Evolutionary conservation across 2,888 invertebrate genomes (phyloP).

Genomic region (Leucoptera coffeella): DNA sequence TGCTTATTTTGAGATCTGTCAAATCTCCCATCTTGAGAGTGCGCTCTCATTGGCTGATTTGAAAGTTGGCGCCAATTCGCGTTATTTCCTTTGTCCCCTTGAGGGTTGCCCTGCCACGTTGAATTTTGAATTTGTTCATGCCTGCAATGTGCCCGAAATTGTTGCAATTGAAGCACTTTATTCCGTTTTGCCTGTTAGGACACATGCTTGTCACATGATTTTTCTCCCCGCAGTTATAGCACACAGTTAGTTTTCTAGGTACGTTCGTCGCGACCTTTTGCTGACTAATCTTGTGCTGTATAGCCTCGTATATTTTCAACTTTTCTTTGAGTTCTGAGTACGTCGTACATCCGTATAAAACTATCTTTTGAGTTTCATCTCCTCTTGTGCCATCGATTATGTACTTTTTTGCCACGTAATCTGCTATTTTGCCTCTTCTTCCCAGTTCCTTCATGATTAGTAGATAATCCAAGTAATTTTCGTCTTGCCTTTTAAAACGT

Average conservation of each 20-base stretch:
- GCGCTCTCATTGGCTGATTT: too few relatives aligned
- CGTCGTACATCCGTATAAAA: too few relatives aligned
- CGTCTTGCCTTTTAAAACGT: constrained; percentile 6
- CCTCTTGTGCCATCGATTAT: constrained; percentile 10
- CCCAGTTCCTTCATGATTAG: constrained; percentile 10
- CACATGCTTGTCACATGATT: constrained; percentile 3
- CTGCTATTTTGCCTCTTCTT: constrained; percentile 8
- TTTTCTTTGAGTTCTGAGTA: too few relatives aligned
- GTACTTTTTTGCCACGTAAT: constrained; percentile 10
- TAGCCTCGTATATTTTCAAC: too few relatives aligned
- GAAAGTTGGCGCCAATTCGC: too few relatives aligned
- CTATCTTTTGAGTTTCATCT: constrained; percentile 5
- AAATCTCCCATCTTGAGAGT: constrained; percentile 1
- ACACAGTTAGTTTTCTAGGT: constrained; percentile 2
- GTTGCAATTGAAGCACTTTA: too few relatives aligned
- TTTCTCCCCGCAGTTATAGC: constrained; percentile 7
- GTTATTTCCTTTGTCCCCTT: too few relatives aligned
- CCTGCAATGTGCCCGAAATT: constrained; percentile 6
- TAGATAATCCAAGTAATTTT: constrained; percentile 7
- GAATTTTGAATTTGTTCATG: too few relatives aligned
- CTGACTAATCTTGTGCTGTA: too few relatives aligned
- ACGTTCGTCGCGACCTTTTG: neutral
- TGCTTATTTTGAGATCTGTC: too few relatives aligned
- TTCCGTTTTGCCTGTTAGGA: constrained; percentile 4
- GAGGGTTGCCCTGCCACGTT: too few relatives aligned